phyloP scores from a whole-genome alignment of 2,113 vertebrate genomes.

The Riparia riparia region DNA sequence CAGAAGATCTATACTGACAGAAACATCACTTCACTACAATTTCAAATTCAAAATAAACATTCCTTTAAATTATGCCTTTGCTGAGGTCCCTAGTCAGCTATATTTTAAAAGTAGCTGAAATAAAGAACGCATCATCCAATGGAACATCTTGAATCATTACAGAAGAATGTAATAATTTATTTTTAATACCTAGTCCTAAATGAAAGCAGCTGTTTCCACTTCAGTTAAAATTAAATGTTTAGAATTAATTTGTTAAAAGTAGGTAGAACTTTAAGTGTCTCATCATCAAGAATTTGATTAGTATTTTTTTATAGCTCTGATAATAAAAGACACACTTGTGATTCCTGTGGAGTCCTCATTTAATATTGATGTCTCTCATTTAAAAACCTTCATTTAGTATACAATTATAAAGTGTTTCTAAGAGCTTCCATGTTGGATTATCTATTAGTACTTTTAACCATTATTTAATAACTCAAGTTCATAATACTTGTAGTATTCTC shows the following conservation, averaged over 20 bases:
- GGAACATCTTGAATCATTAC: background rate
- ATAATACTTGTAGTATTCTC: background rate
- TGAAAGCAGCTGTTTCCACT: constrained; percentile 10
- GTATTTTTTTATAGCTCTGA: background rate
- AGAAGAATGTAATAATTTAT: background rate
- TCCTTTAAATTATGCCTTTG: background rate
- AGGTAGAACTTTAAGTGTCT: background rate
- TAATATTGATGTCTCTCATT: background rate
- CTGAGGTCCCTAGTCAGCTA: background rate
- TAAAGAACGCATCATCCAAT: background rate
- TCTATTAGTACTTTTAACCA: background rate
- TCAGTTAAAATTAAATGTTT: constrained; percentile 38
- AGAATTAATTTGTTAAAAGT: constrained; percentile 5
- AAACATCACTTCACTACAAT: background rate
- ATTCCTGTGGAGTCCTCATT: background rate
- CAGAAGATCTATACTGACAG: background rate
- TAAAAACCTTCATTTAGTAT: background rate
- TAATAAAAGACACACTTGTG: background rate
- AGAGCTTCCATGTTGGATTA: background rate
- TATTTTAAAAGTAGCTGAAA: background rate
- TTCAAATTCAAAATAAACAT: background rate
- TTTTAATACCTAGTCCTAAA: background rate
- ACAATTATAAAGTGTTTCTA: background rate
- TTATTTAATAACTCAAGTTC: background rate
- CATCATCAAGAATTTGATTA: constrained; percentile 31